These are phyloP conservation scores for Strigamia transsilvanica DNA, from an alignment of 2,888 invertebrate genomes.

Conservation along the genomic window DNA sequence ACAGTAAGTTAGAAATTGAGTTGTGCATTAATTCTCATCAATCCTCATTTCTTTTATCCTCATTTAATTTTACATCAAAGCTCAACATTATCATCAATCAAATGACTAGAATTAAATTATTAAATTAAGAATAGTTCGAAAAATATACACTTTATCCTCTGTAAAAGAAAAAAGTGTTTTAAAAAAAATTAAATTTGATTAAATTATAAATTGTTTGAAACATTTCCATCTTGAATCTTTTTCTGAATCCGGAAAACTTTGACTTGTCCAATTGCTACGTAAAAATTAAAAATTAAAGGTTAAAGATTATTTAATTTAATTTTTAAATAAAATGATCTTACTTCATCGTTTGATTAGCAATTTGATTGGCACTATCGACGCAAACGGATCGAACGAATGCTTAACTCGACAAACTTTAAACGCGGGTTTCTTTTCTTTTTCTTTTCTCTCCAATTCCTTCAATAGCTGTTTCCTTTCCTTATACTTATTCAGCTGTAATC, in stretches of 20 bases:
- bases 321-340: no score
- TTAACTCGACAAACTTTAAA: constrained; percentile 18
- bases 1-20: not conserved
- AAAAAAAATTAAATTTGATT: not conserved
- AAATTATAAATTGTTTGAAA: not conserved
- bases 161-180: not conserved
- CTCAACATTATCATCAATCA: not conserved
- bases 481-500: not conserved
- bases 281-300: not conserved
- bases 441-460: not conserved
- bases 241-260: not conserved
- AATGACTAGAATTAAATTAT: constrained; percentile 38
- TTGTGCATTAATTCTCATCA: constrained; percentile 6
- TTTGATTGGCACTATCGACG: not conserved
- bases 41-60: constrained; percentile 14
- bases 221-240: not conserved
- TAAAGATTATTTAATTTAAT: no score
- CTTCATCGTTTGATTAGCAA: no score
- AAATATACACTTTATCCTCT: not conserved
- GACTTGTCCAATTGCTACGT: not conserved
- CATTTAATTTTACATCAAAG: constrained; percentile 25
- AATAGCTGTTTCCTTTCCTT: constrained; percentile 28
- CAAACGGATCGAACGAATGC: not conserved
- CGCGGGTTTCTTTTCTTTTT: not conserved
- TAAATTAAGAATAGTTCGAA: no score